Conservation (phyloP, 1,140 invertebrate species). For the Cryptotermes secundus region DNA sequence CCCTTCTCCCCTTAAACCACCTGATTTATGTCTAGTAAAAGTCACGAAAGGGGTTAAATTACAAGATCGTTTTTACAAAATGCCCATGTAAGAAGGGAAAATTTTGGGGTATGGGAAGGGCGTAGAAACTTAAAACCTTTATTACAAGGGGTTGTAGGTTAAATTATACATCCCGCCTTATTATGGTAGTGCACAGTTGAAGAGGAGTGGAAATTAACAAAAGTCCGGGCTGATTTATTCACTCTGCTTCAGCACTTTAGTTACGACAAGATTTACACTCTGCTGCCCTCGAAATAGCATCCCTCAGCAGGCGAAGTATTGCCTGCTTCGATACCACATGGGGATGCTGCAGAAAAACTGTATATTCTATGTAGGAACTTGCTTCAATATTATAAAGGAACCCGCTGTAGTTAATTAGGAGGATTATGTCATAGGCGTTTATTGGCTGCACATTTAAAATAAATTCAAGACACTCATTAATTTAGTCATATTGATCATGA, state of each 20-base stretch:
- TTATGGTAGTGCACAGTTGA: slow-evolving; percentile 7
- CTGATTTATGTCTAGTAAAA: slow-evolving; percentile 14
- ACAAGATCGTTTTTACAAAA: slow-evolving; percentile 18
- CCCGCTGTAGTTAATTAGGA: no score
- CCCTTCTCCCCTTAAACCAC: background rate
- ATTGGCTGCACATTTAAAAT: no score
- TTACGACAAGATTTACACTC: background rate
- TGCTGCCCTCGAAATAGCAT: background rate
- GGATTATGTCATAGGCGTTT: no score
- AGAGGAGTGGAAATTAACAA: slow-evolving; percentile 12
- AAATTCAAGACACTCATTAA: no score
- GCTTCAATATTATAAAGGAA: no score
- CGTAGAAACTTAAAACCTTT: background rate
- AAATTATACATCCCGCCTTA: slow-evolving; percentile 10
- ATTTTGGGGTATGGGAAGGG: background rate
- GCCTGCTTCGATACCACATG: background rate
- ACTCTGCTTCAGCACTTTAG: slow-evolving; percentile 10
- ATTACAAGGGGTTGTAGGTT: slow-evolving; percentile 7
- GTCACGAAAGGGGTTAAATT: slow-evolving; percentile 17
- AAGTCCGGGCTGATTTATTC: background rate
- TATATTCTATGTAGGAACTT: no score
- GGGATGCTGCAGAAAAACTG: no score
- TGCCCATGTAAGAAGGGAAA: slow-evolving; percentile 1
- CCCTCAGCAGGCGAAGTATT: background rate
- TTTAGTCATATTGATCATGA: no score